Evolutionary conservation across 1,140 invertebrate genomes (phyloP), one percentile per base, ranked within the genome.

Genomic region (Trypoxylus dichotomus): DNA sequence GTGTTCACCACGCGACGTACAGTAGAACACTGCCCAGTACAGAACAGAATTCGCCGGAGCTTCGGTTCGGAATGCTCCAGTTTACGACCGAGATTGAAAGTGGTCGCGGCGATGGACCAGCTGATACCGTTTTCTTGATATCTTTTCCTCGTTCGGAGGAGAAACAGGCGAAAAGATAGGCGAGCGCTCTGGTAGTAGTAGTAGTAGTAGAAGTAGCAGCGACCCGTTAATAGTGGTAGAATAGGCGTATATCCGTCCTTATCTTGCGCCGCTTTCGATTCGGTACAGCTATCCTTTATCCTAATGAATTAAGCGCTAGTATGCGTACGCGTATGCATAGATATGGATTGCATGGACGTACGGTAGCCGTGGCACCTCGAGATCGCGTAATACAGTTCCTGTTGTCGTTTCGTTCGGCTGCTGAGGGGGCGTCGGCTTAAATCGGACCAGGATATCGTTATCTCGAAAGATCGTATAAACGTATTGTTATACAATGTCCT

Each of bases 61-160:
- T 68, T 15, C 24, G 24, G 24, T 24, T 27, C 19, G 21, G 27
- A 68, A 68, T 68, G 60, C 60, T 68, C 60, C 60, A 68, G 60
- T 68, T 68, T 68, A 24, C 60, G 7, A 68, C 60, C 8, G 60
- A 68, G 60, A 68, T 68, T 68, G 60, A 68, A 68, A 68, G 60
- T 68, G 60, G 60, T 68, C 60, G 19, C 19, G 60, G 10, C 24
- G 60, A 68, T 68, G 60, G 60, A 24, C 60, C 60, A 68, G 60
- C 60, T 68, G 60, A 68, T 68, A 68, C 24, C 60, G 19, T 68
- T 54, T 54, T 15, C 15, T 54, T 13, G 15, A 54, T 54, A 54
- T 37, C 32, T 37, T 37, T 37, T 37, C 32, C 32, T 37, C 32
- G 32, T 37, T 37, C n/a, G n/a, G 32, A 37, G 32, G 32, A 37